Conservation (phyloP, 2,888 invertebrate species). For the Xestia sexstrigata region DNA sequence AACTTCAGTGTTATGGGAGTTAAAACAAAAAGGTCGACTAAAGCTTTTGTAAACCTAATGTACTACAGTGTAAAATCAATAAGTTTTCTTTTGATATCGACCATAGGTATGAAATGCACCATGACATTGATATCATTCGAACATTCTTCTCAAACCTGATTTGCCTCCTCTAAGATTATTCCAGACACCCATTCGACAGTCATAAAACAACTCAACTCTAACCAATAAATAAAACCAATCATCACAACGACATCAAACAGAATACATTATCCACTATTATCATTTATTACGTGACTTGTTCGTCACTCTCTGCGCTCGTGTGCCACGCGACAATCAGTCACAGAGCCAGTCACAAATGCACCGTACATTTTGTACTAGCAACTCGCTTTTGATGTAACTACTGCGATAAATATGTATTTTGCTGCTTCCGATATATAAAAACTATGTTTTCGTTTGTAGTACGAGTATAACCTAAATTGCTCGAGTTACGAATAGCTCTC, state of each 20-base stretch:
- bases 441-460: constrained; percentile 43
- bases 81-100: neutral
- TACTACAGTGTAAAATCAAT: neutral
- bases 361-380: constrained; percentile 52
- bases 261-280: constrained; percentile 19
- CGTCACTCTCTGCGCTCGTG: constrained; percentile 37
- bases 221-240: constrained; percentile 45
- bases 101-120: neutral
- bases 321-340: constrained; percentile 65
- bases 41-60: neutral
- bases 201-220: constrained; percentile 11
- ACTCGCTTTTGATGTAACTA: constrained; percentile 58
- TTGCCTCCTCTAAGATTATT: neutral
- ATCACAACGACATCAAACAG: constrained; percentile 26
- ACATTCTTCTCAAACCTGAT: neutral
- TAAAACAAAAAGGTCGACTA: neutral
- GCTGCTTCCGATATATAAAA: constrained; percentile 52
- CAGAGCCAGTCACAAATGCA: constrained; percentile 52
- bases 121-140: neutral
- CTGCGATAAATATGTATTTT: constrained; percentile 65
- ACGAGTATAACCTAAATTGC: constrained; percentile 55
- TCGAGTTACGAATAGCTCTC: constrained; percentile 43
- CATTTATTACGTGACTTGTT: constrained; percentile 22
- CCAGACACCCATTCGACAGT: neutral
- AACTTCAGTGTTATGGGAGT: neutral